Conservation (phyloP, 2,888 invertebrate species). For the Caenorhabditis becei region DNA sequence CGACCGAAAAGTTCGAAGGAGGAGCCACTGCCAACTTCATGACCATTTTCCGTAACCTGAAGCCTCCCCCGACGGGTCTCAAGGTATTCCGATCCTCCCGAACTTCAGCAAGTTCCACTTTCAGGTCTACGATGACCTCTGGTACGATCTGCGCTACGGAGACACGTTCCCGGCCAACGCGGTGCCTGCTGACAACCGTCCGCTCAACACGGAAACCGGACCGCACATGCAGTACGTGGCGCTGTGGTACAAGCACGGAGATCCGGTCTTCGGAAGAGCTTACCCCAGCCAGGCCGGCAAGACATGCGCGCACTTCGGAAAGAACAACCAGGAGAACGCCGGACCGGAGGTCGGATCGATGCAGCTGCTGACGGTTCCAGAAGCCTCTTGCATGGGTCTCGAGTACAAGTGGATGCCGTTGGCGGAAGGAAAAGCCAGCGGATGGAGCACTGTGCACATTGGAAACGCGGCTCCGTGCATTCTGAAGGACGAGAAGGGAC, state of each 20-base stretch:
- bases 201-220: constrained; percentile 63
- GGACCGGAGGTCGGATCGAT: constrained; percentile 74
- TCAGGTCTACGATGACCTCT: constrained; percentile 70
- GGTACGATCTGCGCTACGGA: constrained; percentile 72
- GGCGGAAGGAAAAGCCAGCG: constrained; percentile 62
- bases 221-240: constrained; percentile 73
- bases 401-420: constrained; percentile 73
- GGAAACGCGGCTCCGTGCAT: constrained; percentile 71
- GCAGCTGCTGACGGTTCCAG: constrained; percentile 69
- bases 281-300: constrained; percentile 68
- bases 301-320: constrained; percentile 69
- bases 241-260: constrained; percentile 76
- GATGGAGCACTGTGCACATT: constrained; percentile 71
- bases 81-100: constrained; percentile 40
- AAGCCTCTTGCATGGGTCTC: constrained; percentile 64
- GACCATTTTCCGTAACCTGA: constrained; percentile 72
- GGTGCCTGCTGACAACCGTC: constrained; percentile 68
- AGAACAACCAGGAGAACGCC: constrained; percentile 73
- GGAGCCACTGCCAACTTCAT: constrained; percentile 66
- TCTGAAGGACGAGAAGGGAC: constrained; percentile 69
- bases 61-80: constrained; percentile 71
- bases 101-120: neutral
- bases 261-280: constrained; percentile 73
- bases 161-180: constrained; percentile 69
- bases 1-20: constrained; percentile 67